phyloP scores from a whole-genome alignment of 2,888 invertebrate species.

The Caenorhabditis plicata region DNA sequence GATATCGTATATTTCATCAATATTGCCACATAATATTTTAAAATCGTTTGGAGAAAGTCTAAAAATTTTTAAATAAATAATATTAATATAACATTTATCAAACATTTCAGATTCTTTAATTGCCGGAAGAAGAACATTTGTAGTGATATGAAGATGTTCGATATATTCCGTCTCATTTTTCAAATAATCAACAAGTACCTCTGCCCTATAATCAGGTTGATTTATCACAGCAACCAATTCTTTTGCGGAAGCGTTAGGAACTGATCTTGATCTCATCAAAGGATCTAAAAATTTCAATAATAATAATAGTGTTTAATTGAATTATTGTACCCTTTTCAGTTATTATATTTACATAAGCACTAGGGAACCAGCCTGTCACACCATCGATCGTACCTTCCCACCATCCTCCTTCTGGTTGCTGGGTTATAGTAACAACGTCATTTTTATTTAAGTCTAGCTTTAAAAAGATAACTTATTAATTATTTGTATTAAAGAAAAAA shows the following conservation, averaged over 20 bases:
- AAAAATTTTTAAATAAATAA: slow-evolving; percentile 2
- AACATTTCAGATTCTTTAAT: slow-evolving; percentile 29
- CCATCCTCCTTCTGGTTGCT: slow-evolving; percentile 87
- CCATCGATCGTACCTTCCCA: slow-evolving; percentile 89
- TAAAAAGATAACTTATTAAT: neutral
- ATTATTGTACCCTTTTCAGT: slow-evolving; percentile 50
- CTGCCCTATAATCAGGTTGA: slow-evolving; percentile 21
- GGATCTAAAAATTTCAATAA: slow-evolving; percentile 24
- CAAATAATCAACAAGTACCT: slow-evolving; percentile 24
- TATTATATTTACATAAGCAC: slow-evolving; percentile 42
- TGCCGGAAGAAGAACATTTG: slow-evolving; percentile 27
- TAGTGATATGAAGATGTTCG: slow-evolving; percentile 28
- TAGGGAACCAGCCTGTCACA: slow-evolving; percentile 63
- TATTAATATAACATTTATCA: slow-evolving; percentile 2
- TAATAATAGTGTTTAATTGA: too few relatives aligned
- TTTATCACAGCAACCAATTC: slow-evolving; percentile 12
- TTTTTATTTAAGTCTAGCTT: slow-evolving; percentile 81
- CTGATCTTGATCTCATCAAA: slow-evolving; percentile 30
- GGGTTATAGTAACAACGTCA: slow-evolving; percentile 92
- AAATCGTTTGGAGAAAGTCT: slow-evolving; percentile 68
- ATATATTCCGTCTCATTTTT: slow-evolving; percentile 41
- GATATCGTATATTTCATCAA: slow-evolving; percentile 81
- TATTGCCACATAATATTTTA: slow-evolving; percentile 82
- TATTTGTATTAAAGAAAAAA: slow-evolving; percentile 5
- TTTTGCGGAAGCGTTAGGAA: slow-evolving; percentile 27